Evolutionary conservation across 2,113 vertebrate genomes (phyloP).

Genomic region (Ceratotherium simum): DNA sequence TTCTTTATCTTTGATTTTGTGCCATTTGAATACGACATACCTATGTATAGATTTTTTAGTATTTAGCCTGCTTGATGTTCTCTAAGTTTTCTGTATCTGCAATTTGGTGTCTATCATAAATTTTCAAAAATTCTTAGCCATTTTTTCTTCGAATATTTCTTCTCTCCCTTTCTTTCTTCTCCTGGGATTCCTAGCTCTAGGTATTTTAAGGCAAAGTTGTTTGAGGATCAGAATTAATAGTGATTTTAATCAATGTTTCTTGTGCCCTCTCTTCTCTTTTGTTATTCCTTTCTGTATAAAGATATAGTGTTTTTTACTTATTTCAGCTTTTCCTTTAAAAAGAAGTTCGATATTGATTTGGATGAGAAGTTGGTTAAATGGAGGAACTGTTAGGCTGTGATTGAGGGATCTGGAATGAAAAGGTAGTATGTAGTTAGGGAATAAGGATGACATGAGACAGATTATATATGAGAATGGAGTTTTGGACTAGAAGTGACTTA

Average conservation of each 20-base stretch:
- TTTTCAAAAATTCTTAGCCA: background rate
- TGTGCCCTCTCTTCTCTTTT: background rate
- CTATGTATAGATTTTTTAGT: background rate
- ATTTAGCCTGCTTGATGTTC: background rate
- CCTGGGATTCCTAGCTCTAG: background rate
- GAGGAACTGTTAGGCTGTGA: background rate
- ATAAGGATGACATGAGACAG: background rate
- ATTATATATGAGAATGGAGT: background rate
- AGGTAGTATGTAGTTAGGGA: too few relatives aligned
- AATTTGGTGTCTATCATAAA: background rate
- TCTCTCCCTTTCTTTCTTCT: background rate
- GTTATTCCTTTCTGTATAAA: background rate
- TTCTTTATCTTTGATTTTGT: background rate
- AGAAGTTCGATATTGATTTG: background rate
- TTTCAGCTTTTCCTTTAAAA: background rate
- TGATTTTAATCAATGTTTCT: background rate
- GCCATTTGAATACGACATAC: too few relatives aligned
- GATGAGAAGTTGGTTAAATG: background rate
- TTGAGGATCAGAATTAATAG: slow-evolving; percentile 6
- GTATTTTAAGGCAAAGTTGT: background rate
- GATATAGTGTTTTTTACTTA: background rate
- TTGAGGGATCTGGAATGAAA: background rate
- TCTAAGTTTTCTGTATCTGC: background rate
- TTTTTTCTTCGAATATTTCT: background rate
- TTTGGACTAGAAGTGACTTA: background rate